Evolutionary conservation across 2,888 invertebrate genomes (phyloP).

Genomic region (Stenoptilia bipunctidactyla): DNA sequence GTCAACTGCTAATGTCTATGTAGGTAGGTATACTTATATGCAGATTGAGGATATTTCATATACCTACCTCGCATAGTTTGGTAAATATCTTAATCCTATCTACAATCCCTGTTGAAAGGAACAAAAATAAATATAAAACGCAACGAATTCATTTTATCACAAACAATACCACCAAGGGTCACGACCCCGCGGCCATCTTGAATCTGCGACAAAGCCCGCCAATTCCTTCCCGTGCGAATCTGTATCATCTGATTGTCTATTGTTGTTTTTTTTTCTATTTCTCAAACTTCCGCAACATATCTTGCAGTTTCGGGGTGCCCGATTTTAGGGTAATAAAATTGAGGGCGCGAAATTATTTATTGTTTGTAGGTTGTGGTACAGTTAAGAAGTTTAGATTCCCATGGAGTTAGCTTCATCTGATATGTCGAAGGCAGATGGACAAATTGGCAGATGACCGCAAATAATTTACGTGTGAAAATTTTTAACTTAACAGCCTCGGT

Average conservation of each 20-base stretch:
- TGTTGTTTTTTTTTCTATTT: constrained; percentile 38
- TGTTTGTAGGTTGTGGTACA: background rate
- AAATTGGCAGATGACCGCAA: constrained; percentile 1
- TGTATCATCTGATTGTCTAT: constrained; percentile 52
- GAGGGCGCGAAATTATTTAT: constrained; percentile 6
- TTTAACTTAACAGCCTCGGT: no score
- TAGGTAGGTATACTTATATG: no score
- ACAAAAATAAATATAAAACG: no score
- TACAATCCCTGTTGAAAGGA: no score
- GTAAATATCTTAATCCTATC: no score
- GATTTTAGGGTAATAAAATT: constrained; percentile 17
- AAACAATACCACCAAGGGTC: constrained; percentile 4
- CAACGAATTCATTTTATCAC: no score
- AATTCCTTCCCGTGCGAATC: constrained; percentile 43
- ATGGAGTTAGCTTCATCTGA: background rate
- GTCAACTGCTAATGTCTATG: no score
- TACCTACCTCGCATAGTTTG: no score
- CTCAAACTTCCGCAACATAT: constrained; percentile 32
- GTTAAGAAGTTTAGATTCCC: background rate
- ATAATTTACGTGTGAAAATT: no score
- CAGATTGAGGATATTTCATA: no score
- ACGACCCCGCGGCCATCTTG: constrained; percentile 11
- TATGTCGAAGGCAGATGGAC: background rate
- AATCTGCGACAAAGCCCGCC: constrained; percentile 26
- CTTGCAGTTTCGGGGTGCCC: constrained; percentile 20